These are phyloP conservation scores for Poecilia latipinna DNA, from an alignment of 2,113 vertebrate genomes.

Conservation along the genomic window DNA sequence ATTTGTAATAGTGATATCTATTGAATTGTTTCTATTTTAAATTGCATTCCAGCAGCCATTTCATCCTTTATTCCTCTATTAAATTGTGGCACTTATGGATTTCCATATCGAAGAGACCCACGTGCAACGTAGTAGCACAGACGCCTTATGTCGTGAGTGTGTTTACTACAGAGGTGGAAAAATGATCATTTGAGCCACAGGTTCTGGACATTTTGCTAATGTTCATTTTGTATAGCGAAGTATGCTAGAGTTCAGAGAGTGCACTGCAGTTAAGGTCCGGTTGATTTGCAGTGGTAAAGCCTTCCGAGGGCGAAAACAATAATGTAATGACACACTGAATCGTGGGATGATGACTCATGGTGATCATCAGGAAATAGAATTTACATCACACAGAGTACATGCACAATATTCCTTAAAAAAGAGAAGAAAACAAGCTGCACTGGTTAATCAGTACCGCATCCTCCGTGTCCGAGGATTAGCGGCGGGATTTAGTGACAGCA, in stretches of 20 bases:
- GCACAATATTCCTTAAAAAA: neutral
- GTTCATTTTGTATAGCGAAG: neutral
- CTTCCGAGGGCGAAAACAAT: too few relatives aligned
- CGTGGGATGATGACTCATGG: neutral
- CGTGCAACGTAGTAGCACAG: too few relatives aligned
- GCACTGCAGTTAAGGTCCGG: neutral
- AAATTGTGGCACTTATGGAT: too few relatives aligned
- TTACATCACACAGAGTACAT: neutral
- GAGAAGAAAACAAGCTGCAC: neutral
- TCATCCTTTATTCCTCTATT: too few relatives aligned
- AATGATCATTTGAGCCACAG: neutral
- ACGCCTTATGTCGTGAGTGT: too few relatives aligned
- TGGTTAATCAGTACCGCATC: neutral
- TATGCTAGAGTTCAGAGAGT: neutral
- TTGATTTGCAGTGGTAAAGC: too few relatives aligned
- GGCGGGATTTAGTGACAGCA: constrained; percentile 36
- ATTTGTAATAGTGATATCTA: too few relatives aligned
- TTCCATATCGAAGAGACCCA: too few relatives aligned
- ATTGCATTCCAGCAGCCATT: too few relatives aligned
- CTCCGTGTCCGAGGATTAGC: constrained; percentile 36
- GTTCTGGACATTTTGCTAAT: neutral
- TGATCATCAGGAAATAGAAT: neutral
- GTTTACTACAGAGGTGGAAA: too few relatives aligned
- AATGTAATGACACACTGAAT: too few relatives aligned
- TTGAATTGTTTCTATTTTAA: too few relatives aligned